Evolutionary conservation across 2,113 vertebrate genomes (phyloP).

Genomic region (Ovibos moschatus): DNA sequence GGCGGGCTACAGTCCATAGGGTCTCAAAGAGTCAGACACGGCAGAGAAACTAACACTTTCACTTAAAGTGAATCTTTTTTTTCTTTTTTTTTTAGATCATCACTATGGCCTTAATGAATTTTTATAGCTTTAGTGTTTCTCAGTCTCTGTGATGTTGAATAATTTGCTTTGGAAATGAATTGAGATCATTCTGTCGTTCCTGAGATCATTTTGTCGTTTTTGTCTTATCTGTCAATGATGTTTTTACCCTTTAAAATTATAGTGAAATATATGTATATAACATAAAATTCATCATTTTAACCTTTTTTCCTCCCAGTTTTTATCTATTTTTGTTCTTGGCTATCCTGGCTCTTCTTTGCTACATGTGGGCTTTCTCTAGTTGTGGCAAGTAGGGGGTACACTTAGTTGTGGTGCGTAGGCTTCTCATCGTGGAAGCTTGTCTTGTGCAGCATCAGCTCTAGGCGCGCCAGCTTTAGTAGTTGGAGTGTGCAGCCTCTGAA

Average conservation of each 20-base stretch:
- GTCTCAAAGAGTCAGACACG: neutral
- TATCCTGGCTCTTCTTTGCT: neutral
- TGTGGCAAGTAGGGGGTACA: neutral
- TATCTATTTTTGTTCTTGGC: neutral
- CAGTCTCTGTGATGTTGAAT: neutral
- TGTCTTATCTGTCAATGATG: neutral
- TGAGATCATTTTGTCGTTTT: neutral
- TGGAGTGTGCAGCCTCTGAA: neutral
- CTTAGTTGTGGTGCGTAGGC: neutral
- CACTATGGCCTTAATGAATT: neutral
- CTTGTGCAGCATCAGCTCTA: neutral
- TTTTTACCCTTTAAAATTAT: neutral
- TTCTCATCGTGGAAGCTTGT: neutral
- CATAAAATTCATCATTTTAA: neutral
- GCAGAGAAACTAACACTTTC: neutral
- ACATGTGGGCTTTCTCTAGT: neutral
- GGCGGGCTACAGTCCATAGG: neutral
- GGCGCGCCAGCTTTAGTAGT: neutral
- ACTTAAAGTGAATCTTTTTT: neutral
- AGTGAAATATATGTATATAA: neutral
- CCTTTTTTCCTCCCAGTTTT: neutral
- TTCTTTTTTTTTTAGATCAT: neutral
- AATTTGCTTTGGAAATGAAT: neutral
- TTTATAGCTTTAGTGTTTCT: neutral
- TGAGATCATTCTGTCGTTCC: neutral